phyloP scores from a whole-genome alignment of 2,797 vertebrate species.

The Dendrocincla fuliginosa region DNA sequence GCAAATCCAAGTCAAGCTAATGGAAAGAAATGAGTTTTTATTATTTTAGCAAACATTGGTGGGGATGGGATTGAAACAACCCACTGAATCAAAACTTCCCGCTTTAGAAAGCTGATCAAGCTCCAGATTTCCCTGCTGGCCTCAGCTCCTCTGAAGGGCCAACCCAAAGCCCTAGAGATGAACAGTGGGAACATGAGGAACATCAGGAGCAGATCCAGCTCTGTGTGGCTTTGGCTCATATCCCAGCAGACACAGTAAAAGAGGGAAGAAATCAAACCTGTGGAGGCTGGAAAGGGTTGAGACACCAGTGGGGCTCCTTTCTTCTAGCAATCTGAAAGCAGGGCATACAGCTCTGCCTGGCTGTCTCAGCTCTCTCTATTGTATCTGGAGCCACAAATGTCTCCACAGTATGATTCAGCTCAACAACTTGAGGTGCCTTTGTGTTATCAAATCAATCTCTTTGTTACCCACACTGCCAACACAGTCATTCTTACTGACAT shows the following conservation, averaged over 20 bases:
- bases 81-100: neutral
- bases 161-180: constrained; percentile 37
- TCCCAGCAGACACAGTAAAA: constrained; percentile 47
- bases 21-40: constrained; percentile 26
- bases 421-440: neutral
- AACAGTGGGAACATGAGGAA: constrained; percentile 37
- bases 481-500: neutral
- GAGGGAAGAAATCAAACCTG: constrained; percentile 25
- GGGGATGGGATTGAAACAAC: neutral
- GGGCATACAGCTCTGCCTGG: neutral
- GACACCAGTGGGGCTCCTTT: constrained; percentile 16
- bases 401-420: neutral
- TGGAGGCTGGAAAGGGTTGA: constrained; percentile 23
- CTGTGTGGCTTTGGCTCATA: constrained; percentile 34
- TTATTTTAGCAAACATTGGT: constrained; percentile 41
- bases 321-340: neutral
- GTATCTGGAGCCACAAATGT: neutral
- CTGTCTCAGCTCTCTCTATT: neutral
- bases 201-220: constrained; percentile 49
- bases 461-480: neutral
- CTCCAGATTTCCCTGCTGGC: constrained; percentile 48
- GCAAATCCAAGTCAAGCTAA: constrained; percentile 1
- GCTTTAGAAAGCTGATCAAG: constrained; percentile 23
- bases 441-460: neutral
- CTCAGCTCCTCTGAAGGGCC: constrained; percentile 24